Percentiles rank a stretch among this genome's conserved stretches.
Evolutionary conservation across 2,888 invertebrate genomes (phyloP).

Genomic region (Drosophila borealis): DNA sequence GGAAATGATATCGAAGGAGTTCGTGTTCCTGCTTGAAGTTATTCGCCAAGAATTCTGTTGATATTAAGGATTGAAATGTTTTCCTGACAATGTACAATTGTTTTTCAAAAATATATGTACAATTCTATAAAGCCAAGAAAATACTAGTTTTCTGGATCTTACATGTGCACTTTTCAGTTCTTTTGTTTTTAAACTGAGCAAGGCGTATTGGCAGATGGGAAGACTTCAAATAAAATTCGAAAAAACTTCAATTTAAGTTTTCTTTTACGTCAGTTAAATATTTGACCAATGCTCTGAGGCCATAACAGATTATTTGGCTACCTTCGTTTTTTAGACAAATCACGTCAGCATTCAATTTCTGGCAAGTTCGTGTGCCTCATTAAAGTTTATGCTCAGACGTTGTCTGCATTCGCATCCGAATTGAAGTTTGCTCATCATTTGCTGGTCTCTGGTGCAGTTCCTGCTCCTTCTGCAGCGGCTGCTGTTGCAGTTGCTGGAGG

Average conservation of each 20-base stretch:
- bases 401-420: conserved; percentile 51
- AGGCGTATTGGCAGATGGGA: no score
- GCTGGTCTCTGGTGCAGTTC: conserved; percentile 23
- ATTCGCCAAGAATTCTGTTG: conserved; percentile 13
- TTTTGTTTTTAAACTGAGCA: no score
- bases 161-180: no score
- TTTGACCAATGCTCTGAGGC: conserved; percentile 3
- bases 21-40: conserved; percentile 23
- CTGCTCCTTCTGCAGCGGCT: conserved; percentile 10
- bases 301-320: neutral
- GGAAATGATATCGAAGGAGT: conserved; percentile 48
- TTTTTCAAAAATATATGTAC: no score
- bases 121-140: no score
- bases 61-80: conserved; percentile 14
- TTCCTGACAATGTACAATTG: neutral
- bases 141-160: no score
- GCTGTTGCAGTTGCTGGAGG: conserved; percentile 45
- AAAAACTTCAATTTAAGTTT: neutral
- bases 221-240: no score
- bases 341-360: conserved; percentile 78
- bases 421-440: conserved; percentile 81
- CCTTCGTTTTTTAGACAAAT: conserved; percentile 44
- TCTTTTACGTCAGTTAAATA: neutral
- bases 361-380: conserved; percentile 76
- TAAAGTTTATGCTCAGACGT: conserved; percentile 75